phyloP scores from a whole-genome alignment of 2,888 invertebrate genomes.

The Brenthis ino region DNA sequence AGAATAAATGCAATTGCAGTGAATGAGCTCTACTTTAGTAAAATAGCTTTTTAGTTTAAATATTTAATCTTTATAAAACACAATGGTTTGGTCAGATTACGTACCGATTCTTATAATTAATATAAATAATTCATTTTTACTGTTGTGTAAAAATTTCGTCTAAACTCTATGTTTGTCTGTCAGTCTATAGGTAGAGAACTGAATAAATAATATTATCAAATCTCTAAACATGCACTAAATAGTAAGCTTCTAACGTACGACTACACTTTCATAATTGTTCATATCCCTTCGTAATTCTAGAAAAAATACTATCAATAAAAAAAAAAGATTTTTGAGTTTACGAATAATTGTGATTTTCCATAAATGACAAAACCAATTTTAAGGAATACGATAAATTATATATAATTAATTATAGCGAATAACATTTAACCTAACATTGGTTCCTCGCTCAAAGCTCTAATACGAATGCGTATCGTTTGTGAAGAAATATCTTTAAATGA shows the following conservation, averaged over 20 bases:
- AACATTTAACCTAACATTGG: slow-evolving; percentile 55
- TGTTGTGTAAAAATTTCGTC: slow-evolving; percentile 29
- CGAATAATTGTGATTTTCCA: no score
- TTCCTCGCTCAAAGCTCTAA: slow-evolving; percentile 53
- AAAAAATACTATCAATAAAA: neutral
- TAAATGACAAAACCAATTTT: neutral
- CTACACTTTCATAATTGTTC: slow-evolving; percentile 22
- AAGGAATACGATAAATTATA: slow-evolving; percentile 32
- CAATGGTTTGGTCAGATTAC: slow-evolving; percentile 8
- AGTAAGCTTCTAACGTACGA: slow-evolving; percentile 39
- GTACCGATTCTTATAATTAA: slow-evolving; percentile 21
- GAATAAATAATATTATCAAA: slow-evolving; percentile 33
- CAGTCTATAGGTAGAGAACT: slow-evolving; percentile 41
- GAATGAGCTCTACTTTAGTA: neutral
- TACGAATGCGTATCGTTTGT: slow-evolving; percentile 47
- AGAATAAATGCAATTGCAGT: neutral
- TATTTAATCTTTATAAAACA: slow-evolving; percentile 7
- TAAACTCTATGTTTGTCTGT: slow-evolving; percentile 31
- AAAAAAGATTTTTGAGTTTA: slow-evolving; percentile 1
- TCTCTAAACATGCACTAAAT: slow-evolving; percentile 40
- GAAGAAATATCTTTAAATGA: slow-evolving; percentile 41
- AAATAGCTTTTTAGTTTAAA: neutral
- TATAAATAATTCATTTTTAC: slow-evolving; percentile 30
- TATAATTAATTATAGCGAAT: slow-evolving; percentile 40
- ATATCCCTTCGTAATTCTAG: neutral